Base-by-base conservation (phyloP, 2,888 invertebrate species). In the Mesorhabditis spiculigera region DNA sequence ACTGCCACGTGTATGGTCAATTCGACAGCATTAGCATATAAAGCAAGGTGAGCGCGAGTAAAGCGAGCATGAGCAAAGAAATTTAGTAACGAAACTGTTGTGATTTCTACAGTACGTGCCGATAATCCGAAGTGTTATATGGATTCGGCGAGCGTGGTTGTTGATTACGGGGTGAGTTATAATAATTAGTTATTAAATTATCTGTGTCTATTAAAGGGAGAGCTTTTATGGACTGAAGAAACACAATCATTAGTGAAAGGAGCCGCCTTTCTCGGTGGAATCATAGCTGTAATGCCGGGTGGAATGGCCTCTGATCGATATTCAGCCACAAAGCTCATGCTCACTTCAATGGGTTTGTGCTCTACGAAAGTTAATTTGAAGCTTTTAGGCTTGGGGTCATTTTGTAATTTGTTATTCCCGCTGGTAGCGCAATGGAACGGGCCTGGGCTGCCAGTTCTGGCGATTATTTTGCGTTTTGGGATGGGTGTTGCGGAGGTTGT, bases 271-370 rank as follows among this genome's bases (percentile, higher is more conserved):
- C n/a, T 50, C 2, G 58, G 58, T 50, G 58, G 58, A 13, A 10
- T 50, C n/a, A 10, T 50, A 10, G 58, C 58, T 50, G 58, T 50
- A 13, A 13, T 50, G 58, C 58, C 58, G 58, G 58, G 58, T n/a
- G 58, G 58, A 2, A 50, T 50, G 8, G 58, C 58, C 2, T 50
- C 58, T 10, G 58, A 50, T 50, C 58, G 58, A 50, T n/a, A n/a
- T 13, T 50, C 58, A 0, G 58, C n/a, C n/a, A 50, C 58, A 50
- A 10, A n/a, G 58, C 8, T 50, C 8, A 13, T 50, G 58, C 58
- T 50, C n/a, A n/a, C n/a, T 10, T 50, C 58, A 50, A 50, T 50
- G 58, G 58, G 58, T 50, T 50, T 50, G 58, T 50, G 58, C 58
- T 50, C n/a, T 50, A n/a, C n/a, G 58, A n/a, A 50, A 50, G 28